Conservation (phyloP, 2,797 vertebrate species). For the Heliangelus exortis region DNA sequence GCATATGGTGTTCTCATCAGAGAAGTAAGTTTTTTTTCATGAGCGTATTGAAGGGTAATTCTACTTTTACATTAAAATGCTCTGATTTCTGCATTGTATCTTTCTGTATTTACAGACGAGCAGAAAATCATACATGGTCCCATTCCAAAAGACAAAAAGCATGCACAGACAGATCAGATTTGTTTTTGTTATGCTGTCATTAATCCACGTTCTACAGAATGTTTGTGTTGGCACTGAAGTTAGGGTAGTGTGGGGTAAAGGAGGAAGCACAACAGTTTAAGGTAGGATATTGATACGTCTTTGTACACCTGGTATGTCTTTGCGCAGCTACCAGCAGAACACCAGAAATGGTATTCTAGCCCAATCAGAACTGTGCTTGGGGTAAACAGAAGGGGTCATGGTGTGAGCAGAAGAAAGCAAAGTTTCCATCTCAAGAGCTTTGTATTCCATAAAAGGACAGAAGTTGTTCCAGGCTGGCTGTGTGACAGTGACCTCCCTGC, state of each 20-base stretch:
- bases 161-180: not conserved
- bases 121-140: fast-evolving
- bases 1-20: not conserved
- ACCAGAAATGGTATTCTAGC: fast-evolving
- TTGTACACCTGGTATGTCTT: not conserved
- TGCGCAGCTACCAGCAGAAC: fast-evolving
- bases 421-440: not conserved
- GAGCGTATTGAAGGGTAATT: not conserved
- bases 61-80: not conserved
- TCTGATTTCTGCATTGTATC: not conserved
- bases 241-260: not conserved
- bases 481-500: fast-evolving
- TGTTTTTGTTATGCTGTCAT: not conserved
- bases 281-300: not conserved
- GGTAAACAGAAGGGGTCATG: not conserved
- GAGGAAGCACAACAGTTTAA: not conserved
- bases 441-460: not conserved
- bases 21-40: not conserved
- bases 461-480: not conserved
- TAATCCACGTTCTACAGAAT: not conserved
- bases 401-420: not conserved
- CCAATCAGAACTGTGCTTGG: not conserved
- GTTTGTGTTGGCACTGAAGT: slow-evolving; percentile 23
- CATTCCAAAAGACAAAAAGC: slow-evolving; percentile 17
- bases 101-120: not conserved